Percentiles rank a stretch among this genome's conserved stretches.
phyloP scores from a whole-genome alignment of 2,888 invertebrate genomes.

The Folsomia manolachei region DNA sequence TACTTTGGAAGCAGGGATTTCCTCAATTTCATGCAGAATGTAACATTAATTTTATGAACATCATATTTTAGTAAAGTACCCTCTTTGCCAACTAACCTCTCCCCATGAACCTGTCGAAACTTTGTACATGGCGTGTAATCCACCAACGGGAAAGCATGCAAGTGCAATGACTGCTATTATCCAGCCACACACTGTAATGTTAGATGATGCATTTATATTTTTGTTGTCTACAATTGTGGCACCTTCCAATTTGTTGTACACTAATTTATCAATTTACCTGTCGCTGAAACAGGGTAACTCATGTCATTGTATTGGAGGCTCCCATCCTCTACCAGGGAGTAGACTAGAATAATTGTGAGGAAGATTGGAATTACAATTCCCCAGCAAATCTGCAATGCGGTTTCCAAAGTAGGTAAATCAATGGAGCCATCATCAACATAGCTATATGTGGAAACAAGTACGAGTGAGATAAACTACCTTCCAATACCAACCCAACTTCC shows the following conservation, averaged over 20 bases:
- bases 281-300: conserved; percentile 23
- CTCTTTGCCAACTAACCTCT: conserved; percentile 6
- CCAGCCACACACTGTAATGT: conserved; percentile 31
- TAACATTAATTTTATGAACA: neutral
- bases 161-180: conserved; percentile 54
- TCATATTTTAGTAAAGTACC: neutral
- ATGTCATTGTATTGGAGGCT: conserved; percentile 14
- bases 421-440: neutral
- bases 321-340: conserved; percentile 56
- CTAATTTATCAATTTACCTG: conserved; percentile 21
- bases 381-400: too few relatives aligned
- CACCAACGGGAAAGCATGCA: conserved; percentile 57
- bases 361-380: conserved; percentile 71
- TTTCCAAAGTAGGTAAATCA: neutral
- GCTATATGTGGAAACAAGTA: too few relatives aligned
- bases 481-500: conserved; percentile 71
- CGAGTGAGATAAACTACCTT: too few relatives aligned
- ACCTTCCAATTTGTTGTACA: too few relatives aligned
- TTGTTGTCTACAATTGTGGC: too few relatives aligned
- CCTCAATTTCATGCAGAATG: conserved; percentile 27
- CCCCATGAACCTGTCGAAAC: neutral
- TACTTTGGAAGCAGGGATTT: conserved; percentile 23
- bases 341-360: conserved; percentile 68
- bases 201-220: too few relatives aligned
- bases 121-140: conserved; percentile 52